phyloP scores from a whole-genome alignment of 37 sponge, comb jelly and placozoan species.

The Aphrocallistes beatrix region DNA sequence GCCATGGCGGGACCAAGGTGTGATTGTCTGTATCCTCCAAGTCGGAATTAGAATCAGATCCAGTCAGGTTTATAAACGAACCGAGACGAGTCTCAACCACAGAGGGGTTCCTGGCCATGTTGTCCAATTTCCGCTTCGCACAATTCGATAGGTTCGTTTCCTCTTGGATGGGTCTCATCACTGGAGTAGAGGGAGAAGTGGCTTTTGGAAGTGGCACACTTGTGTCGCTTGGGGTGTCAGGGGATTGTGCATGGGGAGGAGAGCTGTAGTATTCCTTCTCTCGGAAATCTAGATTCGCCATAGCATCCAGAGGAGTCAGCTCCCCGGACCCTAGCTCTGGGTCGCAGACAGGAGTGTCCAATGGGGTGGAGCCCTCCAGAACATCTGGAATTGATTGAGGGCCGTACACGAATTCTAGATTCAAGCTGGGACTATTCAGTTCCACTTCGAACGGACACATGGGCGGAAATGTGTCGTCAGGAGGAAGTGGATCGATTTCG shows the following conservation, averaged over 20 bases:
- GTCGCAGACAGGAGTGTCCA: too few species aligned
- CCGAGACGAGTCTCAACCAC: neutral
- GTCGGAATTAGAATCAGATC: too few species aligned
- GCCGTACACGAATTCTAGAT: neutral
- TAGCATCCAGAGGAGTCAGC: too few species aligned
- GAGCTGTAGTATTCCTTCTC: too few species aligned
- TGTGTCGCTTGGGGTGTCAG: neutral
- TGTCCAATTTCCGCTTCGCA: neutral
- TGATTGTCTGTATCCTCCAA: neutral
- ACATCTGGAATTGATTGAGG: neutral
- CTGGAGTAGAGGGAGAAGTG: neutral
- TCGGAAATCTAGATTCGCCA: too few species aligned
- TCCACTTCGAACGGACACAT: neutral
- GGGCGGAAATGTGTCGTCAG: neutral
- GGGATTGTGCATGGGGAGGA: too few species aligned
- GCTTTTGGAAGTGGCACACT: neutral
- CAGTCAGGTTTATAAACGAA: neutral
- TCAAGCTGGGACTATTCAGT: neutral
- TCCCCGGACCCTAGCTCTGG: too few species aligned
- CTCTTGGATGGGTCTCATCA: too few species aligned
- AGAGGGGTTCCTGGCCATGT: neutral
- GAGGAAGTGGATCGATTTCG: neutral
- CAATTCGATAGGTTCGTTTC: too few species aligned
- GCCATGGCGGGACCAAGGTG: neutral
- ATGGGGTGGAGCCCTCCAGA: neutral